Evolutionary conservation across 2,797 vertebrate genomes (phyloP), one percentile per base, ranked within the genome.

Genomic region (Dendrocincla tyrannina): DNA sequence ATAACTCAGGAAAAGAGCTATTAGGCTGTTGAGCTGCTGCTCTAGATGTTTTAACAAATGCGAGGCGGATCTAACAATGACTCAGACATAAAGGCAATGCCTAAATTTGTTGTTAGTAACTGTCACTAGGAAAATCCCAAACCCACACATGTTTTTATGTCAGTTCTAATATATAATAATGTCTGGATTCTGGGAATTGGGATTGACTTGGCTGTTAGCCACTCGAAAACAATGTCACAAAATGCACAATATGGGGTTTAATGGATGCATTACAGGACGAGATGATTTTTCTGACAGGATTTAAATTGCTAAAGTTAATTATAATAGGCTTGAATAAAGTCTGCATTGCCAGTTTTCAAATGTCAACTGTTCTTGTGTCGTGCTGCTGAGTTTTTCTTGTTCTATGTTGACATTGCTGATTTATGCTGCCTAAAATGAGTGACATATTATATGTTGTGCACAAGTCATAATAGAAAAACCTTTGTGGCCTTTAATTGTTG

Each of bases 91-190:
- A 89, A 94, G 52, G 50, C 58, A 76, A 24, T 23, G 46, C 85
- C 76, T 94, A 70, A 81, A 88, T 74, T 68, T 94, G 76, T 96
- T 93, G 91, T 95, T 96, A 60, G 88, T 60, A 82, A 94, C 88
- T 67, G 74, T 81, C 56, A 76, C 56, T 75, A 88, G 47, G 83
- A 92, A 81, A 91, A 94, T 86, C 89, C 85, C 55, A 92, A 94
- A 93, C 87, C 87, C 69, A 80, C 77, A 78, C 76, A 78, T 7
- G 47, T 67, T 83, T 88, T 89, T 69, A 59, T 88, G 73, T 64
- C 59, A 78, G 37, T 84, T 91, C 62, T 84, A 81, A 72, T 62
- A 75, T 23, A 63, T 30, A 59, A 74, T 67, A 82, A 77, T 75
- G 23, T 39, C 41, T 92, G 27, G 27, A 60, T 88, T 91, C 88